These are phyloP conservation scores for Psittacula cyanocephala DNA, from an alignment of 2,113 vertebrate species.

Conservation along the genomic window DNA sequence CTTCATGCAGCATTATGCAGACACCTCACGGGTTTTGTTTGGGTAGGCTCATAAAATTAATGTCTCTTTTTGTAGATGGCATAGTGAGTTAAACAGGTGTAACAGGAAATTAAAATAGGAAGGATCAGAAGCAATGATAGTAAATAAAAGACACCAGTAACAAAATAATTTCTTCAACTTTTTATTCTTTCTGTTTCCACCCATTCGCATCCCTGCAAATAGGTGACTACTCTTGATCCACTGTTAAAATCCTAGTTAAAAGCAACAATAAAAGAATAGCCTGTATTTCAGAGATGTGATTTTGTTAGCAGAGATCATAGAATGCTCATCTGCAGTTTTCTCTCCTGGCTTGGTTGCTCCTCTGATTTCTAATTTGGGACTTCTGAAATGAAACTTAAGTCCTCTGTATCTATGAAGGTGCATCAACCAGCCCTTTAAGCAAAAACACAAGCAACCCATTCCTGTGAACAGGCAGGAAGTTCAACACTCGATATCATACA, in stretches of 20 bases:
- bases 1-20: background rate
- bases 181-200: background rate
- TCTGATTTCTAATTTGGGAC: background rate
- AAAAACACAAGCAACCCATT: background rate
- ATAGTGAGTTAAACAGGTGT: conserved; percentile 24
- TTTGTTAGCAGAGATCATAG: background rate
- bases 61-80: conserved; percentile 28
- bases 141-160: background rate
- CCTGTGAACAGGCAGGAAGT: background rate
- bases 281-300: background rate
- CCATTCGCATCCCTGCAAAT: background rate
- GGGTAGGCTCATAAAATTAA: background rate
- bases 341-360: background rate
- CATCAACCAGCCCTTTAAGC: background rate
- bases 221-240: background rate
- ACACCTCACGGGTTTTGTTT: background rate
- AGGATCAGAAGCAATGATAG: background rate
- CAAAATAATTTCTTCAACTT: background rate
- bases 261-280: background rate
- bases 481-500: background rate
- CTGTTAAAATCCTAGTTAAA: background rate
- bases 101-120: background rate
- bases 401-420: background rate
- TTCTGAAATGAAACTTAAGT: background rate
- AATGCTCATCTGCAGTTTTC: background rate